phyloP scores from a whole-genome alignment of 37 sponge, comb jelly and placozoan species.

The Dysidea cf. avara region DNA sequence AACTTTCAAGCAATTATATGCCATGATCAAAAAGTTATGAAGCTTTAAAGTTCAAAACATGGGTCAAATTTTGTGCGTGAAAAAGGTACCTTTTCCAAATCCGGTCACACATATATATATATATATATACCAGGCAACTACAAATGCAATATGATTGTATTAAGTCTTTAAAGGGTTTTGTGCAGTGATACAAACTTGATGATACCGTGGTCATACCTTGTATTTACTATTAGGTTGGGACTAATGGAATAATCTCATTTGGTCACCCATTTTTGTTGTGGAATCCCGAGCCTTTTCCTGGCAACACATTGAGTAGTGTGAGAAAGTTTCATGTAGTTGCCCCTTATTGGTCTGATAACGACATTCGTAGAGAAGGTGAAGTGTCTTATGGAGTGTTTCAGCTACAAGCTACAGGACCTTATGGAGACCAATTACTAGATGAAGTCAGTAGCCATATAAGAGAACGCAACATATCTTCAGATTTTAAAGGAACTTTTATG shows the following conservation, averaged over 20 bases:
- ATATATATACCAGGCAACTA: too few relatives aligned
- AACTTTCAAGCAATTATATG: too few relatives aligned
- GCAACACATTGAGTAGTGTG: neutral
- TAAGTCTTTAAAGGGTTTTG: too few relatives aligned
- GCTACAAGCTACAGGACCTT: neutral
- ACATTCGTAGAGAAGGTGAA: constrained; percentile 32
- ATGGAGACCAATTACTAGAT: neutral
- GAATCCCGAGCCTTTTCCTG: constrained; percentile 31
- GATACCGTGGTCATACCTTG: too few relatives aligned
- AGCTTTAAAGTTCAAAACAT: too few relatives aligned
- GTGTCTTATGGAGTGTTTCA: constrained; percentile 46
- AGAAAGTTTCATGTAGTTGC: constrained; percentile 42
- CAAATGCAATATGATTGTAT: too few relatives aligned
- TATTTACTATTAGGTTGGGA: constrained; percentile 39
- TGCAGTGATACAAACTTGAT: too few relatives aligned
- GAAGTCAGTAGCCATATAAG: constrained; percentile 24
- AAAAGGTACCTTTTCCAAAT: too few relatives aligned
- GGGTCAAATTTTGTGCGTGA: too few relatives aligned
- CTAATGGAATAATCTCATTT: constrained; percentile 60
- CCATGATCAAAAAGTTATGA: too few relatives aligned
- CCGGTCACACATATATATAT: too few relatives aligned
- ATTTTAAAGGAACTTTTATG: constrained; percentile 46
- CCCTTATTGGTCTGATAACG: constrained; percentile 71
- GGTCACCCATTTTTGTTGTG: neutral
- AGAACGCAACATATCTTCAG: neutral